Conservation (phyloP, 2,113 vertebrate species). For the Thermophis baileyi region DNA sequence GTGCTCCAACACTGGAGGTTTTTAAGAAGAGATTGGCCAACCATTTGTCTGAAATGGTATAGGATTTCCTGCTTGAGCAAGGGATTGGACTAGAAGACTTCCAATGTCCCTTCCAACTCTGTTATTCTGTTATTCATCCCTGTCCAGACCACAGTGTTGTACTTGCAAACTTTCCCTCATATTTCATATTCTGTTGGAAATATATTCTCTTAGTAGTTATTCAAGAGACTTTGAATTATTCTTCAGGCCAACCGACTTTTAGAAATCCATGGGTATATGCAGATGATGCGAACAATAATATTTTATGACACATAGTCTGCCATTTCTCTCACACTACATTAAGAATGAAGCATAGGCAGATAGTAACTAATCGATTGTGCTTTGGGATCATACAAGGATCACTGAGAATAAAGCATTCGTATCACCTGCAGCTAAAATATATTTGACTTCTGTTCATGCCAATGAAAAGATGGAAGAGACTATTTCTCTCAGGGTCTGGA, state of each 20-base stretch:
- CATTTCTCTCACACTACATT: neutral
- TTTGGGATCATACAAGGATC: neutral
- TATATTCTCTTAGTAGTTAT: neutral
- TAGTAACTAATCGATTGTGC: neutral
- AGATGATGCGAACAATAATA: neutral
- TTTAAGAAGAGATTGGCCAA: neutral
- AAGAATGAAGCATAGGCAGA: neutral
- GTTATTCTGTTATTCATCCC: neutral
- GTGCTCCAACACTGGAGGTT: neutral
- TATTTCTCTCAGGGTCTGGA: neutral
- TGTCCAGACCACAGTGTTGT: neutral
- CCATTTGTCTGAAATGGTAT: neutral
- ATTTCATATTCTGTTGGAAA: neutral
- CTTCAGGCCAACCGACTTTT: neutral
- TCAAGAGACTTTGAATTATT: neutral
- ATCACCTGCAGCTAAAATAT: neutral
- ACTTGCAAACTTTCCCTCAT: neutral
- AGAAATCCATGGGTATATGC: neutral
- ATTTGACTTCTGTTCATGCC: neutral
- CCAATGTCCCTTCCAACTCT: neutral
- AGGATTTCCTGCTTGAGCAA: neutral
- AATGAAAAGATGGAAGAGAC: neutral
- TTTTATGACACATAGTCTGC: neutral
- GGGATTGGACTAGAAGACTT: neutral
- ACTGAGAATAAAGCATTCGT: neutral